A percentile compares a stretch with the other conserved stretches of the same genome.
Conservation (phyloP, 1,140 invertebrate genomes). For the Doryteuthis pealeii region DNA sequence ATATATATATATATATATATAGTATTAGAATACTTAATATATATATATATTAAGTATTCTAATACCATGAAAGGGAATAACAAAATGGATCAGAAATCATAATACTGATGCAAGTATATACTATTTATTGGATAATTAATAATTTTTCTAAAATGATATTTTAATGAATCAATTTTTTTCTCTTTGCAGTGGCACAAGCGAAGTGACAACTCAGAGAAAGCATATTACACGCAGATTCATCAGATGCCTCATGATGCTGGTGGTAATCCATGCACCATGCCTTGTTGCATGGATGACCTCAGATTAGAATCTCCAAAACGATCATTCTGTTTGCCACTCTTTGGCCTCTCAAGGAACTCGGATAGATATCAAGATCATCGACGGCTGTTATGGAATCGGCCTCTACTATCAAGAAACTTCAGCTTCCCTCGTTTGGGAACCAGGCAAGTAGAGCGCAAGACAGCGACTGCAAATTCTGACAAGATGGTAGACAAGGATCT, state of each 20-base stretch:
- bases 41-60: too few relatives aligned
- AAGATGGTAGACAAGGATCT: background rate
- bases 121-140: too few relatives aligned
- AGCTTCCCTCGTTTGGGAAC: background rate
- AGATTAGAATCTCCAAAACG: background rate
- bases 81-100: too few relatives aligned
- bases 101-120: too few relatives aligned
- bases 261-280: background rate
- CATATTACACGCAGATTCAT: background rate
- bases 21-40: too few relatives aligned
- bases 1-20: too few relatives aligned
- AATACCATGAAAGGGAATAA: too few relatives aligned
- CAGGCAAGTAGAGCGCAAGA: background rate
- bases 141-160: too few relatives aligned
- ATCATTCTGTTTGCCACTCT: background rate
- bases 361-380: background rate
- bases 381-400: background rate
- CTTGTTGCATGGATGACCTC: background rate
- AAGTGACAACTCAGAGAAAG: too few relatives aligned
- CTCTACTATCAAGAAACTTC: background rate
- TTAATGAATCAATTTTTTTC: too few relatives aligned
- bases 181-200: too few relatives aligned
- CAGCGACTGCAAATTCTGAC: background rate
- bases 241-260: background rate
- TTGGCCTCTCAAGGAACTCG: background rate